Evolutionary conservation across 1,140 invertebrate species (phyloP), one percentile per base, ranked within the genome.

Genomic region (Orius laevigatus): DNA sequence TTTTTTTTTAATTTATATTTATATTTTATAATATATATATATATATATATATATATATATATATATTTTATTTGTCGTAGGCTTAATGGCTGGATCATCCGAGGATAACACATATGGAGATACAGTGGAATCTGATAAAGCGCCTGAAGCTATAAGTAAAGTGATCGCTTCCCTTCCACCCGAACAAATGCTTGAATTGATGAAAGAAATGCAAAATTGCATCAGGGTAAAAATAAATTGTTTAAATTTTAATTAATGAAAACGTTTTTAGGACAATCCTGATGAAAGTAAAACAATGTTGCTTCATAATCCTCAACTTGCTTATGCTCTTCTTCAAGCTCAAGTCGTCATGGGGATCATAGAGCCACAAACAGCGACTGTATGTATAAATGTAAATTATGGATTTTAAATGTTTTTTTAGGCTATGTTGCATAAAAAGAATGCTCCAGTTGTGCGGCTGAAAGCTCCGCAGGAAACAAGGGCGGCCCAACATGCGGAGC

Each of bases 181-280:
- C 0, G 96, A 99, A 63, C 93, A 98, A 67, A 98, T 99, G 95
- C 98, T 95, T 72, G 94, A 98, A 62, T 68, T 99, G 1, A 98
- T 98, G 92, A 95, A 96, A 60, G 94, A 98, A 66, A 98, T 99
- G 94, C 98, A 98, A 66, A 69, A 84, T 9, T 84, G 84, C 55
- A 83, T 89, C 51, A 78, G 78, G 64, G 74, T 74, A 63, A 56
- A 38, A 14, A 46, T 38, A 38, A 12, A 4, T 10, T 4, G 3
- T 38, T 12, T 16, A 38, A 4, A 4, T 12, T 38, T 38, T 38
- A 12, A 25, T 25, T 3, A 4, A 25, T 25, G n/a, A 34, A 34
- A 34, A 34, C 11, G 3, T 38, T n/a, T 60, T 25, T 69, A 86
- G 67, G 89, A 88, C 64, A 89, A 89, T 68, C 84, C 84, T 1